These are phyloP conservation scores for Protosalanx chinensis DNA, from an alignment of 2,797 vertebrate species.

Conservation along the genomic window DNA sequence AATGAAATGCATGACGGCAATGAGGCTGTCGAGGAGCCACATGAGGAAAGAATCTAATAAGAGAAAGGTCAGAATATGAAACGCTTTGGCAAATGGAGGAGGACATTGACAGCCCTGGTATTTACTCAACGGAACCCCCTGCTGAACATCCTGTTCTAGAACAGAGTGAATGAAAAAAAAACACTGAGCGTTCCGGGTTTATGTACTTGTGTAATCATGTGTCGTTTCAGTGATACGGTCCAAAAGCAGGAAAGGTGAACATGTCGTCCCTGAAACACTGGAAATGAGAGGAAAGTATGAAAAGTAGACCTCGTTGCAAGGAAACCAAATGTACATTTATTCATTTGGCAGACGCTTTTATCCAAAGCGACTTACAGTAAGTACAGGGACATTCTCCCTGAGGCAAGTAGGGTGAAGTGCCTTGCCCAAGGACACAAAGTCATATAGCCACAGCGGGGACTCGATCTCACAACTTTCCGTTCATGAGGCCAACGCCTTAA, in stretches of 20 bases:
- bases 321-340: too few species aligned
- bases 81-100: slow-evolving; percentile 16
- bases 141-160: background rate
- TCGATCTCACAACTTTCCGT: too few species aligned
- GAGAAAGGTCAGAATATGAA: slow-evolving; percentile 21
- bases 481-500: too few species aligned
- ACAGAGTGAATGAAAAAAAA: background rate
- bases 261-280: too few species aligned
- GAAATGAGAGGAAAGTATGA: too few species aligned
- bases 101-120: slow-evolving; percentile 13
- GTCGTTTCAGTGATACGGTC: background rate
- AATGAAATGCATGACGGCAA: slow-evolving; percentile 14
- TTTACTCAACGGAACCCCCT: background rate
- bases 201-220: background rate
- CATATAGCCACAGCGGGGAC: too few species aligned
- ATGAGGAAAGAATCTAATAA: slow-evolving; percentile 20
- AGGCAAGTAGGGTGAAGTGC: too few species aligned
- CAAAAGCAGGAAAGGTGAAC: background rate
- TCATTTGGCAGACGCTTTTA: too few species aligned
- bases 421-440: too few species aligned
- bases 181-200: background rate
- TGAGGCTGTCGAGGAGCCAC: background rate
- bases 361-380: too few species aligned
- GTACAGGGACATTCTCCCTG: too few species aligned
- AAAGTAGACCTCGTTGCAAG: too few species aligned